Conservation (phyloP, 92 coral and sea anemone species). For the Anthopleura xanthogrammica region DNA sequence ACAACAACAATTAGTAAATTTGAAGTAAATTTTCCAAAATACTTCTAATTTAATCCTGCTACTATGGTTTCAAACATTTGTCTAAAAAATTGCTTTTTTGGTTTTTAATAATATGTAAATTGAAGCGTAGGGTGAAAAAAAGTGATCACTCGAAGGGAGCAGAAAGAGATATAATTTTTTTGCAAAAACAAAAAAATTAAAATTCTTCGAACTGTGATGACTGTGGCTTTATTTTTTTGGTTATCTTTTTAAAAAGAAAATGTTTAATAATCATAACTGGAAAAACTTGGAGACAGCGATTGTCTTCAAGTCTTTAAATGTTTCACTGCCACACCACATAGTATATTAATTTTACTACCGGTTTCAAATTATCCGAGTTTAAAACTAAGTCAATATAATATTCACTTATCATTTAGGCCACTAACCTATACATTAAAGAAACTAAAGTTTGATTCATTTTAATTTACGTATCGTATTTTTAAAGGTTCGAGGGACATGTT, state of each 20-base stretch:
- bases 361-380: no score
- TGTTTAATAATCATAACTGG: not conserved
- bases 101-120: not conserved
- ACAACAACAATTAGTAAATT: not conserved
- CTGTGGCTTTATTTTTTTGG: not conserved
- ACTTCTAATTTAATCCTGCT: not conserved
- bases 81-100: conserved; percentile 1
- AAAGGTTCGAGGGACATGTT: not conserved
- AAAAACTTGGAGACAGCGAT: not conserved
- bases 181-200: no score
- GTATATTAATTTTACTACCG: no score
- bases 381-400: no score
- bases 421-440: not conserved
- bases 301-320: no score
- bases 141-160: not conserved
- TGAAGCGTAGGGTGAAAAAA: not conserved
- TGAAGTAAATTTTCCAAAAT: not conserved
- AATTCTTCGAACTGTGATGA: no score
- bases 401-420: not conserved
- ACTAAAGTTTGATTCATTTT: not conserved
- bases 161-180: not conserved
- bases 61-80: conserved; percentile 18
- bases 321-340: no score
- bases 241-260: not conserved
- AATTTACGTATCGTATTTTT: not conserved